Evolutionary conservation across 2,888 invertebrate genomes (phyloP), one percentile per base, ranked within the genome.

Genomic region (Drosophila multiciliata): DNA sequence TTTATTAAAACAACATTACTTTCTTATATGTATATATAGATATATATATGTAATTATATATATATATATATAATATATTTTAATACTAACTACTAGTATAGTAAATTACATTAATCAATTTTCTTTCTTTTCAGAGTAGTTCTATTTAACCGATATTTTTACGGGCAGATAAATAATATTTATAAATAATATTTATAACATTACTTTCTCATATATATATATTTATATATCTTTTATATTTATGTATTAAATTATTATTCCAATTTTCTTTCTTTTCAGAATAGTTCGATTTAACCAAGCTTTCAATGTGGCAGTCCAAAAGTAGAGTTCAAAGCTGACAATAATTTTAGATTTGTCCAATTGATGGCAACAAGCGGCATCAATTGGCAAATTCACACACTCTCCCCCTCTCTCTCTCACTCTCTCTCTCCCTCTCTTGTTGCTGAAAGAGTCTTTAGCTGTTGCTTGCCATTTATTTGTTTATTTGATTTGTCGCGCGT

Each of bases 401-500:
- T 23, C 53, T 50, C 35, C 17, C 0, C 33, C 29, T 23, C 29
- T 35, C 23, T 23, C 35, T 26, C 7, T 26, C 42, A 33, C 7
- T 12, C 35, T 59, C 17, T 33, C 20, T 35, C 32, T 12, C 38
- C 49, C 2, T 35, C 6, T 3, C 23, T 45, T 9, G n/a, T 40
- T n/a, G 35, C 35, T 26, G 32, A 26, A 20, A 67, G 67, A 71
- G 80, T 69, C 68, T 77, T 81, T 33, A 57, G 65, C 78, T 72
- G 69, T 61, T 67, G 75, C 66, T 81, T 72, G 71, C 76, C 72
- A 71, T 82, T 78, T 83, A 78, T 79, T 85, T 80, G 80, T 80
- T 85, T 85, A 82, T 85, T 83, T 80, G 87, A 86, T 83, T 86
- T 83, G 83, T 83, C 83, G 83, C 80, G 83, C 83, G 78, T 86